Percentiles rank a stretch among this genome's conserved stretches.
Conservation (phyloP, 2,113 vertebrate genomes). For the Arenaria interpres region DNA sequence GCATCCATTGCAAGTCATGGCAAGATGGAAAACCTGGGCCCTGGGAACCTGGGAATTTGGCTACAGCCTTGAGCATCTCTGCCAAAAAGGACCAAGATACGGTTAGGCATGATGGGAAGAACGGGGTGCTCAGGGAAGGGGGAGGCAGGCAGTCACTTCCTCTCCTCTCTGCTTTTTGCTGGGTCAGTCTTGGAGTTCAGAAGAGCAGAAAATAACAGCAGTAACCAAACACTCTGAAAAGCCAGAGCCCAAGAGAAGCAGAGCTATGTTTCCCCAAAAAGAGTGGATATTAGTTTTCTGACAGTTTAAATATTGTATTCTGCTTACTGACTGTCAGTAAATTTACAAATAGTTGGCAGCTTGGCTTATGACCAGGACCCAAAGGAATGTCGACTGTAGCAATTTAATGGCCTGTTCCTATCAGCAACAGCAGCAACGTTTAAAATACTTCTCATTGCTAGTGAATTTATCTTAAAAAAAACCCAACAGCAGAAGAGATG, state of each 20-base stretch:
- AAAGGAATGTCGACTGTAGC: slow-evolving; percentile 54
- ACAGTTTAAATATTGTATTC: slow-evolving; percentile 59
- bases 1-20: not conserved
- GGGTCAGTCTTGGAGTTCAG: not conserved
- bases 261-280: not conserved
- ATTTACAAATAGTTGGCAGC: slow-evolving; percentile 66
- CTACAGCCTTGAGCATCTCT: not conserved
- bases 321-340: slow-evolving; percentile 58
- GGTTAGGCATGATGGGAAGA: not conserved
- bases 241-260: slow-evolving; percentile 4
- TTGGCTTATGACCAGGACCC: slow-evolving; percentile 60
- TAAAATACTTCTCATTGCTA: slow-evolving; percentile 52
- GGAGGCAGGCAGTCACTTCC: not conserved
- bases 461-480: slow-evolving; percentile 35
- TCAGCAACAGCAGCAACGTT: slow-evolving; percentile 19
- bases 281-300: slow-evolving; percentile 44
- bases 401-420: slow-evolving; percentile 55
- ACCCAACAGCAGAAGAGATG: not conserved
- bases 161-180: not conserved
- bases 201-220: not conserved
- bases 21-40: not conserved
- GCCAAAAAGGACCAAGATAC: not conserved
- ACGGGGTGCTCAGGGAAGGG: not conserved
- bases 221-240: not conserved
- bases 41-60: not conserved